Conservation (phyloP, 2,888 invertebrate species). For the Argyresthia albistria region DNA sequence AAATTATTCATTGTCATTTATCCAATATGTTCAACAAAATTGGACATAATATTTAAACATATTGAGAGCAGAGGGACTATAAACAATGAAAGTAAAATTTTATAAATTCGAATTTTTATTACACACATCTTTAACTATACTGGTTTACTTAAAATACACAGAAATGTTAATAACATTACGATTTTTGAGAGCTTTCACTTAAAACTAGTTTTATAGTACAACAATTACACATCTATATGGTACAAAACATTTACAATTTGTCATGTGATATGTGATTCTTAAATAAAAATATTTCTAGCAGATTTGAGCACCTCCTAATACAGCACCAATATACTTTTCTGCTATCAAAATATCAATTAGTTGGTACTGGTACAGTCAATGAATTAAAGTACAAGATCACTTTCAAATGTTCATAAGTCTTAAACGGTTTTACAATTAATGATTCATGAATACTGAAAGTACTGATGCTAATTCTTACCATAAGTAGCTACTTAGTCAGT, state of each 20-base stretch:
- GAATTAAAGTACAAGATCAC: too few species aligned
- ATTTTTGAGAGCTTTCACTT: conserved; percentile 36
- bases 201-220: conserved; percentile 37
- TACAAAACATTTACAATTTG: conserved; percentile 65
- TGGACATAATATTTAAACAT: too few species aligned
- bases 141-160: background rate
- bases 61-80: too few species aligned
- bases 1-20: too few species aligned
- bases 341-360: background rate
- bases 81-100: too few species aligned
- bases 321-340: conserved; percentile 6
- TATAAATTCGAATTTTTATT: background rate
- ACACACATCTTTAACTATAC: background rate
- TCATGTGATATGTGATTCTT: conserved; percentile 56
- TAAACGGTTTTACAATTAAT: too few species aligned
- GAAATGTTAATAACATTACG: background rate
- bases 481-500: too few species aligned
- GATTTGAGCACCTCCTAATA: conserved; percentile 14
- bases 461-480: too few species aligned
- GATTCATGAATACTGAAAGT: too few species aligned
- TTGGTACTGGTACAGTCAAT: too few species aligned
- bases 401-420: too few species aligned
- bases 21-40: too few species aligned
- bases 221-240: conserved; percentile 50
- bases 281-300: conserved; percentile 11